Base-by-base conservation (phyloP, 2,888 invertebrate species). In the Ischnura elegans region DNA sequence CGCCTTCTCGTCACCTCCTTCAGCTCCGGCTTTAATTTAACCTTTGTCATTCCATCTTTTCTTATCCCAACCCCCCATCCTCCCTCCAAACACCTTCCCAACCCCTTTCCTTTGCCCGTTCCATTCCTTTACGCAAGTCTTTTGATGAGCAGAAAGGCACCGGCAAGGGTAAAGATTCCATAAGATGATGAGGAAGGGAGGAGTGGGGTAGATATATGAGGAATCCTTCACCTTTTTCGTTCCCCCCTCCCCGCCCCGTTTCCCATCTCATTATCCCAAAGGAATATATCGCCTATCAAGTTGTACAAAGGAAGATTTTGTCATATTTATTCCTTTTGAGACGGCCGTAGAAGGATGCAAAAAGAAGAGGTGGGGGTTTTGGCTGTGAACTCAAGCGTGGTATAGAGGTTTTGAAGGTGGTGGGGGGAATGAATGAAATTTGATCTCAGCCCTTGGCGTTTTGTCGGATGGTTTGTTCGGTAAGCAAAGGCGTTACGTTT, bases 281-380 rank as follows among this genome's bases (percentile, higher is more conserved):
- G 76, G 76, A 76, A 76, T 76, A 76, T 36, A 76, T 76, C 76
- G 36, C 76, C 76, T 76, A 76, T 76, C 76, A 76, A 13, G 36
- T 36, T 36, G 76, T 36, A n/a, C 36, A 76, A 76, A 36, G 36
- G 76, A 76, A 25, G 36, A 76, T 76, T 76, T 13, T 36, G 76
- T 76, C 36, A 36, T 76, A 16, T 76, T 76, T 76, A 76, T 76
- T 76, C 76, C 76, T 76, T 76, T 76, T 76, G 76, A 76, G 76
- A 36, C 8, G 29, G 13, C 76, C 13, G 25, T n/a, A n/a, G n/a
- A n/a, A n/a, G n/a, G n/a, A n/a, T n/a, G n/a, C n/a, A n/a, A 76
- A 76, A 8, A 8, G 66, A 66, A 10, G 76, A 13, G 16, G 61
- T 8, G 1, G 61, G n/a, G n/a, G n/a, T 25, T 25, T 6, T 25